phyloP scores from a whole-genome alignment of 2,888 invertebrate genomes.

The Stenotaenia linearis region DNA sequence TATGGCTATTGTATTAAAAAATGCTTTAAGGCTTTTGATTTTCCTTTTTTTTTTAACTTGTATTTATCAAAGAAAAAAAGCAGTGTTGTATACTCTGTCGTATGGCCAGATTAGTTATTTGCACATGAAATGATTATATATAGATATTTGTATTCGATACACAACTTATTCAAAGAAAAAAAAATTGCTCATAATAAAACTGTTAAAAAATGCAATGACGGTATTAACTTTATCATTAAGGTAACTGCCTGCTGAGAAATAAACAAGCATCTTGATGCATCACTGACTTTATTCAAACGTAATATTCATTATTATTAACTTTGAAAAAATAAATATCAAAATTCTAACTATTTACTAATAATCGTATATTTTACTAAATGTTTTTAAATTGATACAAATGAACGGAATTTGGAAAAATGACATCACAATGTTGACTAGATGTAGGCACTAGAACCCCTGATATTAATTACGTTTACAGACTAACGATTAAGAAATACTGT shows the following conservation, averaged over 20 bases:
- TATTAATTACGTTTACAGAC: background rate
- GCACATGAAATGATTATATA: background rate
- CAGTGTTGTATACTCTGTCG: constrained; percentile 1
- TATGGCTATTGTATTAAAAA: background rate
- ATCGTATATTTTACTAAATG: background rate
- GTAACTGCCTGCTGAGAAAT: too few species aligned
- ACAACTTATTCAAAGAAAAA: background rate
- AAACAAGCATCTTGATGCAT: background rate
- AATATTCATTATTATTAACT: background rate
- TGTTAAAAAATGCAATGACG: too few species aligned
- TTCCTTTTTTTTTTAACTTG: background rate
- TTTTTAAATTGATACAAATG: background rate
- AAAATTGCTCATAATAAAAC: background rate
- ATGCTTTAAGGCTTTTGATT: background rate
- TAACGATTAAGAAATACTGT: background rate
- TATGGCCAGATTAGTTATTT: background rate
- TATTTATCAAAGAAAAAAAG: constrained; percentile 8
- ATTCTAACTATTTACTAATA: background rate
- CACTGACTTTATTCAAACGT: background rate
- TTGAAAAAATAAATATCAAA: constrained; percentile 9
- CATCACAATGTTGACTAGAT: background rate
- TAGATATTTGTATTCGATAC: background rate
- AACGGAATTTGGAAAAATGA: background rate
- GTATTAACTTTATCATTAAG: too few species aligned
- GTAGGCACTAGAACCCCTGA: background rate